Evolutionary conservation across 37 sponge, comb jelly and placozoan genomes (phyloP).

Genomic region (Beroe forskalii): DNA sequence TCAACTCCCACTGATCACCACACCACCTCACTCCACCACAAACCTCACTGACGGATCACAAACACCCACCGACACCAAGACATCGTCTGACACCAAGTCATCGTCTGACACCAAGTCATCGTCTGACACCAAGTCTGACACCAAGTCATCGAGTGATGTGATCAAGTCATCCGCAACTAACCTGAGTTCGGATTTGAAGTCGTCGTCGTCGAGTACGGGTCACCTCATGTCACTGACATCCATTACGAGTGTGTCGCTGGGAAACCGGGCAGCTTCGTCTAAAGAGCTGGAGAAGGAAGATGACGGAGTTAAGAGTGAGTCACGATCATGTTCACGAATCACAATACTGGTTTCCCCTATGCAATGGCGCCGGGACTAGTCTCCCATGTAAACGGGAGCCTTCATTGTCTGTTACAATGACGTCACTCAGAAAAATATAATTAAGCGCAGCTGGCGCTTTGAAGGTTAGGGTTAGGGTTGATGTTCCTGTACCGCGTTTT

Average conservation of each 20-base stretch:
- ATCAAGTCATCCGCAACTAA: background rate
- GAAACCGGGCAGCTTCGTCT: background rate
- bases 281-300: background rate
- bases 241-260: background rate
- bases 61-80: background rate
- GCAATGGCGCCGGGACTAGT: too few species aligned
- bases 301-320: background rate
- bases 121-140: background rate
- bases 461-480: too few species aligned
- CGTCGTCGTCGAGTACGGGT: background rate
- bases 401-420: too few species aligned
- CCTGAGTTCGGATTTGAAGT: background rate
- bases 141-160: background rate
- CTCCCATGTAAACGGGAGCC: too few species aligned
- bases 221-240: background rate
- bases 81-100: background rate
- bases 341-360: too few species aligned
- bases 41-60: too few species aligned
- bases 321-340: too few species aligned
- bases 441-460: too few species aligned
- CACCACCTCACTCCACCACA: background rate
- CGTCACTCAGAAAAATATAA: too few species aligned
- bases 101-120: background rate
- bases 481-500: background rate
- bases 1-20: background rate